Evolutionary conservation across 2,113 vertebrate genomes (phyloP).

Genomic region (Chelonoidis abingdonii): DNA sequence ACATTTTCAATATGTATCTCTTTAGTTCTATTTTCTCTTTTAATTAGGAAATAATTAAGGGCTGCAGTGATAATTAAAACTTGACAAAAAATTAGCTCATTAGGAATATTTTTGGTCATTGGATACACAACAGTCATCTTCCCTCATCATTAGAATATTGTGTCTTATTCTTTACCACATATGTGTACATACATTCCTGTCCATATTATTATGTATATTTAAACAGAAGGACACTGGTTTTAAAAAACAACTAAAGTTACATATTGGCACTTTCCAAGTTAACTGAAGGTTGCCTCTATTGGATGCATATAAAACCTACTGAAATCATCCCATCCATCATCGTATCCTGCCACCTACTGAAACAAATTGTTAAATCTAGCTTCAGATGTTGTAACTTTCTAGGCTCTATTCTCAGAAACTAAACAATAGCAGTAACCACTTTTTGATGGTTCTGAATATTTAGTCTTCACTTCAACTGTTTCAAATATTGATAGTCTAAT

Average conservation of each 20-base stretch:
- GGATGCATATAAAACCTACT: not conserved
- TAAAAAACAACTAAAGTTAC: not conserved
- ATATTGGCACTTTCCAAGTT: not conserved
- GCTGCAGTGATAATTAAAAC: not conserved
- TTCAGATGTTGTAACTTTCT: not conserved
- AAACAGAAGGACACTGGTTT: not conserved
- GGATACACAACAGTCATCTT: not conserved
- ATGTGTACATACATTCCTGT: not conserved
- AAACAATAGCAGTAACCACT: not conserved
- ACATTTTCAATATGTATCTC: not conserved
- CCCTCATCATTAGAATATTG: not conserved
- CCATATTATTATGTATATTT: not conserved
- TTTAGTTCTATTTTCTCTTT: no score
- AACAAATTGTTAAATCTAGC: not conserved
- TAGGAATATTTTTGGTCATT: not conserved
- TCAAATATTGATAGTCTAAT: no score
- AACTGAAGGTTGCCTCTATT: not conserved
- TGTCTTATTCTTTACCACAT: not conserved
- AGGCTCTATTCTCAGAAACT: not conserved
- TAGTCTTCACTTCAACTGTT: no score
- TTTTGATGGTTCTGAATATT: no score
- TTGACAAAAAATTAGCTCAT: no score
- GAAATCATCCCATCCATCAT: not conserved
- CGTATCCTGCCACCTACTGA: not conserved
- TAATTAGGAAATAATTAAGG: not conserved